Conservation (phyloP, 2,797 vertebrate species). For the Diplodus puntazzo region DNA sequence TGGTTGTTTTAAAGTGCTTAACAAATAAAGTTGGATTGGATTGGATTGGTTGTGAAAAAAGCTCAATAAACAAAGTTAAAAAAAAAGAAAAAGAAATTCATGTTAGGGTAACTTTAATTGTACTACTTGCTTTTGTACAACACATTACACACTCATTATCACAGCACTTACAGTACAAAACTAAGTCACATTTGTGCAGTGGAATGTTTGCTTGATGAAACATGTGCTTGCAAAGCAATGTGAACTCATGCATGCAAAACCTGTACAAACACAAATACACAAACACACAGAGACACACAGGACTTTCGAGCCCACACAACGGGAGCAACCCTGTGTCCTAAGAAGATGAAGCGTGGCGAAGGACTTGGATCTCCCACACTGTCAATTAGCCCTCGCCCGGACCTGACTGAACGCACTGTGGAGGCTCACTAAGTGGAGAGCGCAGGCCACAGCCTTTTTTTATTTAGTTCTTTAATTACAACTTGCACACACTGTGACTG, state of each 20-base stretch:
- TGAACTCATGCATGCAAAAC: slow-evolving; percentile 42
- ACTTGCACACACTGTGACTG: slow-evolving; percentile 69
- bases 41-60: too few relatives aligned
- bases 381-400: slow-evolving; percentile 73
- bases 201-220: slow-evolving; percentile 34
- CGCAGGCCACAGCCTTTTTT: slow-evolving; percentile 74
- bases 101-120: not conserved
- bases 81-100: too few relatives aligned
- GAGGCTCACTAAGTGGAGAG: slow-evolving; percentile 71
- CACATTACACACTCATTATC: not conserved
- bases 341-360: slow-evolving; percentile 65
- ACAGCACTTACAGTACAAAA: slow-evolving; percentile 10
- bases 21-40: too few relatives aligned
- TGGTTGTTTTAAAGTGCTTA: too few relatives aligned
- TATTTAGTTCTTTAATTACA: slow-evolving; percentile 85
- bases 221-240: slow-evolving; percentile 25
- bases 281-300: slow-evolving; percentile 17
- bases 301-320: slow-evolving; percentile 57
- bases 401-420: slow-evolving; percentile 63
- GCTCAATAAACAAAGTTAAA: too few relatives aligned
- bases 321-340: slow-evolving; percentile 60
- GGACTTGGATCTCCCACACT: slow-evolving; percentile 77
- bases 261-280: slow-evolving; percentile 40
- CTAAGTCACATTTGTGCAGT: slow-evolving; percentile 9
- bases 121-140: not conserved